A percentile compares a stretch with the other conserved stretches of the same genome.
Conservation (phyloP, 2,888 invertebrate species). For the Tetramorium bicarinatum region DNA sequence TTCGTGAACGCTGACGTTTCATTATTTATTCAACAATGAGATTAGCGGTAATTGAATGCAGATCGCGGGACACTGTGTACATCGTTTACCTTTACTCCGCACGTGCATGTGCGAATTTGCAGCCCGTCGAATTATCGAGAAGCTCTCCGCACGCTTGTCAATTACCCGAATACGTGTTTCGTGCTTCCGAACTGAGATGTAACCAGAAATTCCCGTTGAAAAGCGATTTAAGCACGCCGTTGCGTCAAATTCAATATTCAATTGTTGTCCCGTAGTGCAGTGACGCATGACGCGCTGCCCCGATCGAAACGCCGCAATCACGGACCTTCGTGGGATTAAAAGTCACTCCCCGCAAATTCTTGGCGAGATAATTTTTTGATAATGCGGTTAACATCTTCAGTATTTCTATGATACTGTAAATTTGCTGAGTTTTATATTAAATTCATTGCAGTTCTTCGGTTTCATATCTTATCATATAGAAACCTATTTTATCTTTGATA, state of each 20-base stretch:
- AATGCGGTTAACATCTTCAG: background rate
- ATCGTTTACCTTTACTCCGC: constrained; percentile 68
- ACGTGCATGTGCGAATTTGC: constrained; percentile 60
- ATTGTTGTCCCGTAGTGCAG: constrained; percentile 23
- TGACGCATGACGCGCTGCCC: background rate
- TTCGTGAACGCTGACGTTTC: constrained; percentile 52
- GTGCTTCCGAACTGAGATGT: constrained; percentile 27
- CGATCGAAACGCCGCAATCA: background rate
- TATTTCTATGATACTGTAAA: background rate
- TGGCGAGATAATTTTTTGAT: background rate
- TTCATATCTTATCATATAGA: background rate
- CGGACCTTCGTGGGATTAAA: background rate
- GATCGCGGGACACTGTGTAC: constrained; percentile 69
- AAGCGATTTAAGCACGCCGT: constrained; percentile 26
- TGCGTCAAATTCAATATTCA: constrained; percentile 9
- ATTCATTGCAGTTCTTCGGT: background rate
- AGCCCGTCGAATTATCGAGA: constrained; percentile 52
- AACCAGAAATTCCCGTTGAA: constrained; percentile 41
- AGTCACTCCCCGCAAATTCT: background rate
- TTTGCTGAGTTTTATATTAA: background rate
- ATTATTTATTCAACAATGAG: constrained; percentile 74
- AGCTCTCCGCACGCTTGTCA: constrained; percentile 37
- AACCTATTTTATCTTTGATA: background rate
- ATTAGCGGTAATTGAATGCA: constrained; percentile 80
- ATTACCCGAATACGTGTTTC: constrained; percentile 40